Evolutionary conservation across 2,888 invertebrate species (phyloP), one percentile per base, ranked within the genome.

Genomic region (Latrodectus elegans): DNA sequence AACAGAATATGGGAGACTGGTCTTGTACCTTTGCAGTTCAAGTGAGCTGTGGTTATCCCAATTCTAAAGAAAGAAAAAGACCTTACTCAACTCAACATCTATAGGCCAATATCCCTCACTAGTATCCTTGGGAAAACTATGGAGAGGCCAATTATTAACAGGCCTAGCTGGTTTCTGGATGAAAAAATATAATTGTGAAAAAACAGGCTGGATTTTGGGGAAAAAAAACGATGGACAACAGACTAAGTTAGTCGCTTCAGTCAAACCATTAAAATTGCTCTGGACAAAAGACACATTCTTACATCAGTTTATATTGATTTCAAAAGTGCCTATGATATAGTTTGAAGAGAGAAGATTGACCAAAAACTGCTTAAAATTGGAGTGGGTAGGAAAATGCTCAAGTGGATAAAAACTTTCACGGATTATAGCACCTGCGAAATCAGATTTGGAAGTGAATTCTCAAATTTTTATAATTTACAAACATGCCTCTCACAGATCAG

Each of bases 1-100:
- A 67, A 77, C 53, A 65, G 2, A 17, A 77, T 77, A 12, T 77
- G 68, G 67, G 52, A 68, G 67, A 77, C 51, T 17, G 77, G 51
- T 8, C 26, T 49, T 65, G 51, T 67, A n/a, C 77, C 68, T 11
- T 4, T 15, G 1, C 65, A 64, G 14, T 76, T 49, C 52, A 49
- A 67, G 22, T 67, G 52, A 77, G 51, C 52, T 52, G 67, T 67
- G 22, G 67, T 77, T 9, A 67, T 52, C 4, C 67, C 77, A 17
- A 49, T 52, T 15, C 68, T 51, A 22, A 77, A 68, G 52, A 68
- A 67, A 52, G 52, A 77, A 51, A 77, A 77, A 68, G 67, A 67
- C 26, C 52, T 68, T 17, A 73, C 8, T 8, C 11, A 14, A 38
- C 53, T 73, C n/a, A 1, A 4, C 9, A 0, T n/a, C 10, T 73